Percentiles rank a stretch among this genome's conserved stretches.
These are phyloP conservation scores for Pygmarrhopalites habei DNA, from an alignment of 1,140 invertebrate species.

Conservation along the genomic window DNA sequence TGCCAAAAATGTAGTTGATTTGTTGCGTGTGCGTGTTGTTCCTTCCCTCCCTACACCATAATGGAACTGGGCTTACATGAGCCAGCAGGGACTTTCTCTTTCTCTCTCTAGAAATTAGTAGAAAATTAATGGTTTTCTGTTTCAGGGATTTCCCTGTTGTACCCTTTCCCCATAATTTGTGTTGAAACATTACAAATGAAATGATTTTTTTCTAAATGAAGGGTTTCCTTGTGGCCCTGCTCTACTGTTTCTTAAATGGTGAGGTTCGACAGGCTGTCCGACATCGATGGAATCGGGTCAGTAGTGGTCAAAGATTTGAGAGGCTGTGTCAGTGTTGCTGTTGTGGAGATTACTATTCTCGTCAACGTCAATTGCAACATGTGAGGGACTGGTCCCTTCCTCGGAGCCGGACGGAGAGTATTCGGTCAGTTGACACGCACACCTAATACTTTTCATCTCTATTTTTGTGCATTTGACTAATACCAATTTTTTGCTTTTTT, in stretches of 20 bases:
- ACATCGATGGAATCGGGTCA: slow-evolving; percentile 61
- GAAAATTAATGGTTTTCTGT: no score
- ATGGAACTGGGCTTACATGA: no score
- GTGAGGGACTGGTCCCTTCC: slow-evolving; percentile 60
- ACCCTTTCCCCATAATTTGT: no score
- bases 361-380: no score
- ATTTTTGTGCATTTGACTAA: no score
- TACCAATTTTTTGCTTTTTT: no score
- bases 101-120: no score
- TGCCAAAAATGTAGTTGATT: no score
- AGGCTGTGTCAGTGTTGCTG: slow-evolving; percentile 22
- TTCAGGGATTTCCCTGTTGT: no score
- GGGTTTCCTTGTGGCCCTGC: slow-evolving; percentile 76
- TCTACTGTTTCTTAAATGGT: slow-evolving; percentile 87
- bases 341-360: not conserved
- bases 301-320: not conserved
- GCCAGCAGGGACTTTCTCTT: no score
- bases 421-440: slow-evolving; percentile 58
- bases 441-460: not conserved
- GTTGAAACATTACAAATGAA: slow-evolving; percentile 9
- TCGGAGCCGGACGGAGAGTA: slow-evolving; percentile 67
- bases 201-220: slow-evolving; percentile 45
- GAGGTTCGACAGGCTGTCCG: slow-evolving; percentile 78
- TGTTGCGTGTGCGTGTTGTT: no score
- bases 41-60: no score